A percentile compares a stretch with the other conserved stretches of the same genome.
These are phyloP conservation scores for Drosophila triauraria DNA, from an alignment of 1,140 invertebrate genomes.

Conservation along the genomic window DNA sequence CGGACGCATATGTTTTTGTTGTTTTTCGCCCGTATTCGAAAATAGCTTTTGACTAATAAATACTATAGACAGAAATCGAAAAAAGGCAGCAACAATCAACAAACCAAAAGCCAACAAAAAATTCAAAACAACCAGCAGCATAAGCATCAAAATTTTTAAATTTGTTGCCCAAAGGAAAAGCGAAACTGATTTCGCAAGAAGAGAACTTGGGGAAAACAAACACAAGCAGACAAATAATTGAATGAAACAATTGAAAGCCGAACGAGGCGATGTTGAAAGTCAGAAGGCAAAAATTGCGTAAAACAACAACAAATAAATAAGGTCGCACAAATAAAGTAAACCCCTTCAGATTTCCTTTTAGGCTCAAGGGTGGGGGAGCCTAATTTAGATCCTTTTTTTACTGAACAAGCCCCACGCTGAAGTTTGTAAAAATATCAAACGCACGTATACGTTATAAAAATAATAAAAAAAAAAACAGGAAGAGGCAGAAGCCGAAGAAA, in stretches of 20 bases:
- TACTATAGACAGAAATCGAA: constrained; percentile 78
- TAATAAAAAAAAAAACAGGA: constrained; percentile 56
- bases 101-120: constrained; percentile 33
- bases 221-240: constrained; percentile 38
- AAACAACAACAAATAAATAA: constrained; percentile 26
- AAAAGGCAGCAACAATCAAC: constrained; percentile 54
- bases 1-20: constrained; percentile 60
- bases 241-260: constrained; percentile 52
- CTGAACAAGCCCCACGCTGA: constrained; percentile 13
- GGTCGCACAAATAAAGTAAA: constrained; percentile 25
- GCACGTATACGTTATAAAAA: constrained; percentile 57
- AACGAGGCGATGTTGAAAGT: constrained; percentile 24
- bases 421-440: constrained; percentile 45
- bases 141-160: constrained; percentile 51
- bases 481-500: constrained; percentile 64
- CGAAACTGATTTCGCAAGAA: constrained; percentile 49
- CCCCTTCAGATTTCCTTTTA: constrained; percentile 8
- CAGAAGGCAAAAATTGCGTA: constrained; percentile 53
- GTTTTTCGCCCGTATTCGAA: constrained; percentile 64
- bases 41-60: constrained; percentile 85
- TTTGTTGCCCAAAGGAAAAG: constrained; percentile 42
- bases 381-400: constrained; percentile 21
- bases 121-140: constrained; percentile 36
- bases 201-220: constrained; percentile 21
- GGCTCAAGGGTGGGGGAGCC: neutral